phyloP scores from a whole-genome alignment of 2,797 vertebrate species.

The Neomorphus geoffroyi region DNA sequence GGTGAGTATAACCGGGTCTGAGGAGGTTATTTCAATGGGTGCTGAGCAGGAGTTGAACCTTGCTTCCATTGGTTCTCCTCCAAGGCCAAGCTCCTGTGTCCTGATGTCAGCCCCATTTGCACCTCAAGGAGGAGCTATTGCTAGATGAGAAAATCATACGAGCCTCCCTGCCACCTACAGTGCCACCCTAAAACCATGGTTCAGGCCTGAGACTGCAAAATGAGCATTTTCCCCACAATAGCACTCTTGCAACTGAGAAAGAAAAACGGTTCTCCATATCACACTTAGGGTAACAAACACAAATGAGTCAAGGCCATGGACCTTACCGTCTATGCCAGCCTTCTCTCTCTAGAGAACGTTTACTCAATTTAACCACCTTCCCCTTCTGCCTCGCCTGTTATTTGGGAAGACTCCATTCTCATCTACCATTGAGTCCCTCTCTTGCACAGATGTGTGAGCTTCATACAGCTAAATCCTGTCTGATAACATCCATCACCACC shows the following conservation, averaged over 20 bases:
- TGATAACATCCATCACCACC: background rate
- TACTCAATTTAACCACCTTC: background rate
- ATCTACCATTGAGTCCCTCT: background rate
- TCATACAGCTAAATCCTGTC: background rate
- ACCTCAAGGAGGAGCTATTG: background rate
- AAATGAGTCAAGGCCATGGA: background rate
- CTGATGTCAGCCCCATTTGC: background rate
- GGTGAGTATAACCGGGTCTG: background rate
- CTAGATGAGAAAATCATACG: background rate
- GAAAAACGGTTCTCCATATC: background rate
- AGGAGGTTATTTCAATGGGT: background rate
- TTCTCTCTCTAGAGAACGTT: background rate
- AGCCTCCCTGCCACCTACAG: background rate
- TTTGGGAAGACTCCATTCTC: background rate
- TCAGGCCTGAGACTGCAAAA: background rate
- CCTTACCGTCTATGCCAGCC: background rate
- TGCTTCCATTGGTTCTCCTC: background rate
- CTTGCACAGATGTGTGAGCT: background rate
- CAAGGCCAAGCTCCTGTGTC: accelerated
- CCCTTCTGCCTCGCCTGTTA: accelerated
- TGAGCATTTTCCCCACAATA: background rate
- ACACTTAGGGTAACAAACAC: background rate
- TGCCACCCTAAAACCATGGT: background rate
- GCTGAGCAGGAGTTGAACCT: background rate
- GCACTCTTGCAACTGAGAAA: background rate